phyloP scores from a whole-genome alignment of 2,888 invertebrate genomes.

The Platynereis dumerilii region DNA sequence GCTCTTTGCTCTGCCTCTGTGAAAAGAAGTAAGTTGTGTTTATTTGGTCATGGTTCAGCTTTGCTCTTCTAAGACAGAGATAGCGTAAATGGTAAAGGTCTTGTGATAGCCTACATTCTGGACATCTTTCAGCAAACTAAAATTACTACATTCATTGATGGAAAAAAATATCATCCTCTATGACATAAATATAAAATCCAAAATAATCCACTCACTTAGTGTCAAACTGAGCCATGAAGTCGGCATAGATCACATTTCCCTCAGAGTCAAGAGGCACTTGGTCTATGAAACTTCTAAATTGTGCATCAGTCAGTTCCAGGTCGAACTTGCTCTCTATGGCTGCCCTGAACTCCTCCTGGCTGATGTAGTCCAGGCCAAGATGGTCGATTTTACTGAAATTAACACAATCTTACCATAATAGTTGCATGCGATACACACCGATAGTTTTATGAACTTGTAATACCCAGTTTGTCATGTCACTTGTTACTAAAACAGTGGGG shows the following conservation, averaged over 20 bases:
- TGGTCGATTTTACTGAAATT: constrained; percentile 59
- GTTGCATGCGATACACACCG: background rate
- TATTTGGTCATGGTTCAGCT: too few relatives aligned
- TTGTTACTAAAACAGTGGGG: too few relatives aligned
- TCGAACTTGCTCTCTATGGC: constrained; percentile 60
- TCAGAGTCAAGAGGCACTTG: constrained; percentile 57
- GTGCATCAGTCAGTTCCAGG: constrained; percentile 55
- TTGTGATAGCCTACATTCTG: too few relatives aligned
- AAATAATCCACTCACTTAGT: constrained; percentile 55
- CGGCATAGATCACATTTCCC: constrained; percentile 58
- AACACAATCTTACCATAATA: background rate
- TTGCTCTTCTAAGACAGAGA: too few relatives aligned
- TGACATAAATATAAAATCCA: too few relatives aligned
- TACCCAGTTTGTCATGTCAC: too few relatives aligned
- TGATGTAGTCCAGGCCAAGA: constrained; percentile 51
- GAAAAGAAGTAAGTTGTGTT: too few relatives aligned
- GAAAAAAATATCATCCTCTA: too few relatives aligned
- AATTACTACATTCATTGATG: too few relatives aligned
- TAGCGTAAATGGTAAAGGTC: too few relatives aligned
- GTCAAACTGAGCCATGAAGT: constrained; percentile 63
- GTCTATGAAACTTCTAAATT: constrained; percentile 57
- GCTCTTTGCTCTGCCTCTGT: constrained; percentile 56
- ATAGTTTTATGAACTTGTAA: too few relatives aligned
- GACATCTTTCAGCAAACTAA: too few relatives aligned
- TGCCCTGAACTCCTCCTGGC: constrained; percentile 61